Conservation (phyloP, 92 coral and sea anemone genomes). For the Epizoanthus illoricatus region DNA sequence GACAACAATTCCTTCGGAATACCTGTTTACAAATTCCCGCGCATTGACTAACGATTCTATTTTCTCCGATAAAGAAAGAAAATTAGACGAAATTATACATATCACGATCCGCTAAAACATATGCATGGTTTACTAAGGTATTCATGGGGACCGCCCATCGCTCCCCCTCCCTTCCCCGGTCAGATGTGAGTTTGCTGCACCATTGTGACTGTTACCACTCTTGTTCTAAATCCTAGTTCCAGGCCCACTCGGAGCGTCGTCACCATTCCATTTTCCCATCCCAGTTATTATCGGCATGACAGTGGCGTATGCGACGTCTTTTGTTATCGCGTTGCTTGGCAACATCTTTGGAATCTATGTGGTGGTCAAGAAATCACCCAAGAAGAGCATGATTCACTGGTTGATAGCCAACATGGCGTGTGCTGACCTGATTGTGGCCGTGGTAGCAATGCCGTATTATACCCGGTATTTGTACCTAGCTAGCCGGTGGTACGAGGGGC, state of each 20-base stretch:
- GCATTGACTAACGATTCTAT: no score
- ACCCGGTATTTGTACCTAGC: constrained; percentile 21
- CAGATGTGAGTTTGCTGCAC: no score
- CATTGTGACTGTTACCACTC: no score
- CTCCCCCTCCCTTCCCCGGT: no score
- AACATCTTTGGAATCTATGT: constrained; percentile 50
- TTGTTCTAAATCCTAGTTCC: neutral
- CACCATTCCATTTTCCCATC: neutral
- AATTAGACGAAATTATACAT: no score
- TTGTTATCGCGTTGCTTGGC: constrained; percentile 45
- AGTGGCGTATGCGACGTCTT: constrained; percentile 44
- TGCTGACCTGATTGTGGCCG: constrained; percentile 51
- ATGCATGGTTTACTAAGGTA: no score
- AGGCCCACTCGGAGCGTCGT: neutral
- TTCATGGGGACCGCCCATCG: no score
- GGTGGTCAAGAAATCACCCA: constrained; percentile 42
- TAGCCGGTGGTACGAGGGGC: constrained; percentile 37
- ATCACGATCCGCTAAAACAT: no score
- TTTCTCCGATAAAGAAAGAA: no score
- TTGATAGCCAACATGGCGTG: constrained; percentile 61
- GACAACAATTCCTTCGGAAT: no score
- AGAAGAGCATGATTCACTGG: constrained; percentile 28
- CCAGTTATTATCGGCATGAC: constrained; percentile 35
- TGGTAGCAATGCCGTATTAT: constrained; percentile 46
- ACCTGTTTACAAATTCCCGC: no score